phyloP scores from a whole-genome alignment of 2,113 vertebrate species.

The Pelodiscus sinensis region DNA sequence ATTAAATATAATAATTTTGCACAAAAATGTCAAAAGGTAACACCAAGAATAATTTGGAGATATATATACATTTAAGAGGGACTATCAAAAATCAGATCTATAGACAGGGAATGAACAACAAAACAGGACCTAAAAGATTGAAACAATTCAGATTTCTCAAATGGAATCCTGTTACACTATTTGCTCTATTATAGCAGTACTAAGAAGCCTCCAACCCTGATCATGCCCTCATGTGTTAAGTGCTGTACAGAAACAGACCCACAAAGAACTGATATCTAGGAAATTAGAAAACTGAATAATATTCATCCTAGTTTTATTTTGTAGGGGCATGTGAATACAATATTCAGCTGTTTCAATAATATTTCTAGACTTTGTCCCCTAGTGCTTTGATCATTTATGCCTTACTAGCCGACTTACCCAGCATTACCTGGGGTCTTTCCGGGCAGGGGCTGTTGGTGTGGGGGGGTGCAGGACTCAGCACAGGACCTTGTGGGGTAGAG shows the following conservation, averaged over 20 bases:
- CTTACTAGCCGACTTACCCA: neutral
- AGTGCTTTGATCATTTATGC: conserved; percentile 58
- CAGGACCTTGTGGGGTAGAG: no score
- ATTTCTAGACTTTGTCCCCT: conserved; percentile 63
- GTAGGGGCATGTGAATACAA: conserved; percentile 63
- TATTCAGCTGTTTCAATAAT: conserved; percentile 50
- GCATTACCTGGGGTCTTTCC: no score
- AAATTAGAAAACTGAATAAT: conserved; percentile 33
- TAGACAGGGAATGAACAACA: neutral
- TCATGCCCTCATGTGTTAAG: neutral
- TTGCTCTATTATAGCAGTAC: neutral
- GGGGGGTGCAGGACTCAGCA: no score
- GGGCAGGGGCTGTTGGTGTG: no score
- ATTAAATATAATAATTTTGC: neutral
- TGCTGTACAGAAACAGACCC: neutral
- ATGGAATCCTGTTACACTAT: neutral
- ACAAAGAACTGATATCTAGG: neutral
- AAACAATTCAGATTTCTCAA: neutral
- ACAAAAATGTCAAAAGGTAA: neutral
- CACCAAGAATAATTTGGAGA: neutral
- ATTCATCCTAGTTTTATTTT: conserved; percentile 54
- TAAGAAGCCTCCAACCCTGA: neutral
- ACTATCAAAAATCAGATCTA: neutral
- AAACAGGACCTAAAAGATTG: neutral
- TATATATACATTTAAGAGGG: neutral